Conservation (phyloP, 2,888 invertebrate species). For the Cremastobaeus sp. region DNA sequence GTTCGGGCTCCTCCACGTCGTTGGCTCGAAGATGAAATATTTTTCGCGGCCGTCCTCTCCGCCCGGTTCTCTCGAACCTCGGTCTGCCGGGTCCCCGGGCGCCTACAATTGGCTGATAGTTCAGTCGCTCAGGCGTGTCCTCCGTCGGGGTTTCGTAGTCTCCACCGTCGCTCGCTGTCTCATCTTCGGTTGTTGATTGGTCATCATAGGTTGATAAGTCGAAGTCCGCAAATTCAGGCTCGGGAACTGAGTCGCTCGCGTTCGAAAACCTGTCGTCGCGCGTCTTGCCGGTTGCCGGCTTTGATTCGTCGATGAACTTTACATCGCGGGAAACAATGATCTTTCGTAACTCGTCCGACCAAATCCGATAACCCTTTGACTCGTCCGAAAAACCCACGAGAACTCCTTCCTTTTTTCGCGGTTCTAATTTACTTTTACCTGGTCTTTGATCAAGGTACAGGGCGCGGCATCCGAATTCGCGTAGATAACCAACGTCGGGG, state of each 20-base stretch:
- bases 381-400: conserved; percentile 45
- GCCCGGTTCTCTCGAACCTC: not conserved
- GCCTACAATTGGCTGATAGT: too few species aligned
- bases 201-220: too few species aligned
- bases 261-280: not conserved
- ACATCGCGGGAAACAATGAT: conserved; percentile 44
- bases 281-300: not conserved
- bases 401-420: conserved; percentile 27
- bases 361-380: conserved; percentile 55
- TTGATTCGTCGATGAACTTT: conserved; percentile 22
- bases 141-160: not conserved
- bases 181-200: not conserved
- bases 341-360: conserved; percentile 50
- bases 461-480: conserved; percentile 43
- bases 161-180: too few species aligned
- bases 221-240: too few species aligned
- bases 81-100: conserved; percentile 1
- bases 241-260: not conserved
- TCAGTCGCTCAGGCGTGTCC: too few species aligned
- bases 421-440: conserved; percentile 53
- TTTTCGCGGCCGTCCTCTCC: not conserved
- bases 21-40: not conserved
- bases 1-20: not conserved
- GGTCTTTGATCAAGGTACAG: conserved; percentile 29
- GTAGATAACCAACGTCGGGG: conserved; percentile 35